Conservation (phyloP, 2,888 invertebrate species). For the Drosophila flavopinicola region DNA sequence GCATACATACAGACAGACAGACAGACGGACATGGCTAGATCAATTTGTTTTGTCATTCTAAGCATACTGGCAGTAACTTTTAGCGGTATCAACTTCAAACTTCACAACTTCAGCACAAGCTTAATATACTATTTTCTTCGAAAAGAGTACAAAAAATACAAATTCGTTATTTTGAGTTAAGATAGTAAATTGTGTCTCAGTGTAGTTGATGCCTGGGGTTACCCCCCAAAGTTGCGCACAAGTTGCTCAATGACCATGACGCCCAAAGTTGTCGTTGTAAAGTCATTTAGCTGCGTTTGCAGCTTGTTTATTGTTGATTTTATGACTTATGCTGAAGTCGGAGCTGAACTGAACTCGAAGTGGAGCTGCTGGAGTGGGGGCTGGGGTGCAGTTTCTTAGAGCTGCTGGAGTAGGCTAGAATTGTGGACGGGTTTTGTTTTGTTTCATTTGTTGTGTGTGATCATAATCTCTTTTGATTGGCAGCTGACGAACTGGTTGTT, state of each 20-base stretch:
- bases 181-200: too few relatives aligned
- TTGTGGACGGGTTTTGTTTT: background rate
- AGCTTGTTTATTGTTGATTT: conserved; percentile 66
- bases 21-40: too few relatives aligned
- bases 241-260: conserved; percentile 71
- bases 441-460: conserved; percentile 1
- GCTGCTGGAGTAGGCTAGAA: conserved; percentile 3
- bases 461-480: conserved; percentile 31
- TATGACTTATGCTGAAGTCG: conserved; percentile 55
- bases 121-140: too few relatives aligned
- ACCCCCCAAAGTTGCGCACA: conserved; percentile 6
- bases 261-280: conserved; percentile 51
- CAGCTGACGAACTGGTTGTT: conserved; percentile 68
- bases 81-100: too few relatives aligned
- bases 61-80: too few relatives aligned
- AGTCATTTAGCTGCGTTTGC: conserved; percentile 50
- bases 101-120: too few relatives aligned
- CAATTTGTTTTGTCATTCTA: too few relatives aligned
- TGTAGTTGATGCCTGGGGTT: too few relatives aligned
- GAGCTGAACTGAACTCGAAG: background rate
- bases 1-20: too few relatives aligned
- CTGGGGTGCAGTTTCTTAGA: background rate
- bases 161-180: too few relatives aligned
- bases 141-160: background rate
- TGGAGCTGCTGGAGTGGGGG: background rate